Evolutionary conservation across 2,888 invertebrate species (phyloP), one percentile per base, ranked within the genome.

Genomic region (Drosophila hamatofila): DNA sequence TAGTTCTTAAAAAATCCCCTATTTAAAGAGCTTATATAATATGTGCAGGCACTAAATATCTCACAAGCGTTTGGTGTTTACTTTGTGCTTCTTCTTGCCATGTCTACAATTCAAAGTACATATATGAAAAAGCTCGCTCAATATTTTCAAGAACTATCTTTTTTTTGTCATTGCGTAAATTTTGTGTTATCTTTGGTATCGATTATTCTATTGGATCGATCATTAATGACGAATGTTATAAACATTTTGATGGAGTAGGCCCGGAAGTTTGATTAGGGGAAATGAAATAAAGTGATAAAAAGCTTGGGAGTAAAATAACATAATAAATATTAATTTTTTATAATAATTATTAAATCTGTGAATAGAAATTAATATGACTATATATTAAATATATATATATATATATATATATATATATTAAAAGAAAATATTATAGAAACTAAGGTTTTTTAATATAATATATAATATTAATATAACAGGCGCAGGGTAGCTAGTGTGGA

Each of bases 21-120:
- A n/a, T n/a, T n/a, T n/a, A 16, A 27, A 33, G 12, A 21, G 48
- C 6, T 49, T 49, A 49, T 49, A 30, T 49, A 49, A 48, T 27
- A 48, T n/a, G 11, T 2, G n/a, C 11, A 5, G 11, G 11, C 9
- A 48, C 27, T 27, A n/a, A 48, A 27, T 49, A 49, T 27, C 48
- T 27, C 48, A 48, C n/a, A 48, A 27, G 27, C 48, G 12, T 48
- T 48, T 48, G 12, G 18, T 49, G 49, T 37, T 18, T 49, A 27
- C 25, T 35, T 35, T 18, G 12, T 1, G 25, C 9, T 11, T 48
- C 46, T 18, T 48, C 27, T 12, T 18, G 18, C 18, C 18, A 7
- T 27, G 18, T 30, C 12, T 30, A 21, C n/a, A 35, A 25, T 9
- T 61, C 33, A 16, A 12, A 18, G 18, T 37, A 49, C 18, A 49